A percentile compares a stretch with the other conserved stretches of the same genome.
phyloP scores from a whole-genome alignment of 2,113 vertebrate species.

The Elephantulus edwardii region DNA sequence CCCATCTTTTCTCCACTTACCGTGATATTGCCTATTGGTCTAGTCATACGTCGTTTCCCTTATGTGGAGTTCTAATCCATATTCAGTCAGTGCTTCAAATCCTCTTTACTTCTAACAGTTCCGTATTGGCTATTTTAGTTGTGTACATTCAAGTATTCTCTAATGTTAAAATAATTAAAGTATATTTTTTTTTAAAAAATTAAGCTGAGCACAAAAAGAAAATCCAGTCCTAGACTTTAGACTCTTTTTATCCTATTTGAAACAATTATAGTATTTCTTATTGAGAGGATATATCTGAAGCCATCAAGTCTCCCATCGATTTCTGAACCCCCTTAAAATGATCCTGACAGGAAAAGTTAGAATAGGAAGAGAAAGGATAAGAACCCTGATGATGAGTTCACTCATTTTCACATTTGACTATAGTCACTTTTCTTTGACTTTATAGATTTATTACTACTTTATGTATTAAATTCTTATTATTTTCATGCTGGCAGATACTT shows the following conservation, averaged over 20 bases:
- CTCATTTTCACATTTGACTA: too few relatives aligned
- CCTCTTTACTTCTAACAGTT: too few relatives aligned
- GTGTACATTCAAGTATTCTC: neutral
- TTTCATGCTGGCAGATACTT: neutral
- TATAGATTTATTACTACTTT: neutral
- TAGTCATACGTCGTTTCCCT: too few relatives aligned
- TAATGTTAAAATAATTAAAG: neutral
- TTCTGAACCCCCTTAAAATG: fast-evolving
- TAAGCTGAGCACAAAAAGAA: neutral
- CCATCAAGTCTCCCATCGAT: neutral
- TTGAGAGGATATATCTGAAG: neutral
- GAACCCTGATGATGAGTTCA: neutral
- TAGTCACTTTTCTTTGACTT: neutral
- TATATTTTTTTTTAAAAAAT: too few relatives aligned
- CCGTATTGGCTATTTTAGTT: neutral
- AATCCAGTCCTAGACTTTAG: neutral
- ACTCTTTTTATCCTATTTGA: neutral
- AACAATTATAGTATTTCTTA: neutral
- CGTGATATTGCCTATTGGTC: too few relatives aligned
- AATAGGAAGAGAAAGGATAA: too few relatives aligned
- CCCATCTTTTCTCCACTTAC: too few relatives aligned
- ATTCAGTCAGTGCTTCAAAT: too few relatives aligned
- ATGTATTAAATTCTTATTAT: neutral
- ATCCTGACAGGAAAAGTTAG: neutral
- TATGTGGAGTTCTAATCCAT: too few relatives aligned